Evolutionary conservation across 2,888 invertebrate genomes (phyloP).

Genomic region (Diabrotica balteata): DNA sequence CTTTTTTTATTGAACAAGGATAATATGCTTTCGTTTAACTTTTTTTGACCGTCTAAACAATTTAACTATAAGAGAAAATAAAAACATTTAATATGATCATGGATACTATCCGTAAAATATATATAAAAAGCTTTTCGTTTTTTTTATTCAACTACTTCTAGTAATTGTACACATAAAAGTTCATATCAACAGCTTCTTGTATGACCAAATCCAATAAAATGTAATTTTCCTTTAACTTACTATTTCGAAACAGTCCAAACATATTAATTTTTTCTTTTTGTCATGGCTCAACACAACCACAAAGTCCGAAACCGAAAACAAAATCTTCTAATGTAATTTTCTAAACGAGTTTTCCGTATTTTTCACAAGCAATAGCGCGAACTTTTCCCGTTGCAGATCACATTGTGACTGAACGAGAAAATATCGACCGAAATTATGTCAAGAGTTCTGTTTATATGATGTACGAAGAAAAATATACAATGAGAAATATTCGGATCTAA

Average conservation of each 20-base stretch:
- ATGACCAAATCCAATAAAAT: too few relatives aligned
- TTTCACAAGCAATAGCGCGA: constrained; percentile 7
- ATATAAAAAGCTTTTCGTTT: too few relatives aligned
- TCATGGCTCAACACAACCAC: constrained; percentile 11
- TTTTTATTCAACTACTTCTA: too few relatives aligned
- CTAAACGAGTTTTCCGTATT: constrained; percentile 3
- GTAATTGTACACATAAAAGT: too few relatives aligned
- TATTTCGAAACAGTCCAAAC: constrained; percentile 23
- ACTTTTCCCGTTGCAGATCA: constrained; percentile 30
- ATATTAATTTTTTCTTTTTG: constrained; percentile 17
- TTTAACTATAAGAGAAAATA: too few relatives aligned
- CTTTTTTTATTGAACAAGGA: too few relatives aligned
- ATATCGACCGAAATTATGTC: constrained; percentile 37
- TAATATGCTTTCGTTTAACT: too few relatives aligned
- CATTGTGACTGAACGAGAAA: constrained; percentile 38
- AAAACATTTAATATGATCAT: too few relatives aligned
- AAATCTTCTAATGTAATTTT: background rate
- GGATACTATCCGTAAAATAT: too few relatives aligned
- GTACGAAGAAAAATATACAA: constrained; percentile 45
- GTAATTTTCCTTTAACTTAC: constrained; percentile 10
- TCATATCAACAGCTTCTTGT: too few relatives aligned
- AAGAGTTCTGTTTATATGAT: constrained; percentile 41
- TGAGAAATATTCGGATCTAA: constrained; percentile 33
- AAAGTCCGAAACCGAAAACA: background rate
- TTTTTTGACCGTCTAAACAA: too few relatives aligned